These are phyloP conservation scores for Biston stratarius DNA, from an alignment of 2,888 invertebrate species.

Conservation along the genomic window DNA sequence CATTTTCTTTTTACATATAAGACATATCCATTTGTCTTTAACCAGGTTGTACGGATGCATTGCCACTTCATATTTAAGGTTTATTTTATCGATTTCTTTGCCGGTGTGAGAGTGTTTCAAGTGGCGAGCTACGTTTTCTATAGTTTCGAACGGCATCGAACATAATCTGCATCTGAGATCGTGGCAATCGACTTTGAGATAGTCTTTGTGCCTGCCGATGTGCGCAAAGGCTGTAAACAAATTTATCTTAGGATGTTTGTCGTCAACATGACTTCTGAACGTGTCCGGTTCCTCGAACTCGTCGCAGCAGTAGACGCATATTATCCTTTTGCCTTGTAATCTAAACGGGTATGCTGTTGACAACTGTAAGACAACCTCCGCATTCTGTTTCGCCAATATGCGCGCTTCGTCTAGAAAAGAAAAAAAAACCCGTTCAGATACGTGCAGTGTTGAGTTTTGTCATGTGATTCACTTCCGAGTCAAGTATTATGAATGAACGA, in stretches of 20 bases:
- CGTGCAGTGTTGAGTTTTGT: background rate
- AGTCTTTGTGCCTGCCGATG: constrained; percentile 61
- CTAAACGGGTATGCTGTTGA: constrained; percentile 78
- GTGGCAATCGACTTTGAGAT: constrained; percentile 73
- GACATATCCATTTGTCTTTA: constrained; percentile 67
- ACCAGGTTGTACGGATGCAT: constrained; percentile 72
- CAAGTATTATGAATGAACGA: background rate
- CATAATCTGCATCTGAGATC: constrained; percentile 71
- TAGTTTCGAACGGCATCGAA: constrained; percentile 51
- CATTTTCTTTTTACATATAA: constrained; percentile 64
- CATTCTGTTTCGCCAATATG: constrained; percentile 72
- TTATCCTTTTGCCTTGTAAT: constrained; percentile 63
- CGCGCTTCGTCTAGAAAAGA: constrained; percentile 73
- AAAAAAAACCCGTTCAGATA: constrained; percentile 62
- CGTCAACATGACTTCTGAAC: constrained; percentile 68
- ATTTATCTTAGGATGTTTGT: constrained; percentile 62
- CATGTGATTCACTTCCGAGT: background rate
- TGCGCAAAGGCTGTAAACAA: constrained; percentile 73
- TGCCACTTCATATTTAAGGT: constrained; percentile 63
- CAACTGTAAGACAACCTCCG: constrained; percentile 73
- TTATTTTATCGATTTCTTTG: constrained; percentile 50
- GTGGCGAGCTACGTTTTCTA: constrained; percentile 66
- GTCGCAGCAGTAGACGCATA: constrained; percentile 79
- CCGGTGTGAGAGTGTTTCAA: constrained; percentile 60
- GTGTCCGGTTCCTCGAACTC: constrained; percentile 64